Conservation (phyloP, 2,797 vertebrate species). For the Selene dorsalis region DNA sequence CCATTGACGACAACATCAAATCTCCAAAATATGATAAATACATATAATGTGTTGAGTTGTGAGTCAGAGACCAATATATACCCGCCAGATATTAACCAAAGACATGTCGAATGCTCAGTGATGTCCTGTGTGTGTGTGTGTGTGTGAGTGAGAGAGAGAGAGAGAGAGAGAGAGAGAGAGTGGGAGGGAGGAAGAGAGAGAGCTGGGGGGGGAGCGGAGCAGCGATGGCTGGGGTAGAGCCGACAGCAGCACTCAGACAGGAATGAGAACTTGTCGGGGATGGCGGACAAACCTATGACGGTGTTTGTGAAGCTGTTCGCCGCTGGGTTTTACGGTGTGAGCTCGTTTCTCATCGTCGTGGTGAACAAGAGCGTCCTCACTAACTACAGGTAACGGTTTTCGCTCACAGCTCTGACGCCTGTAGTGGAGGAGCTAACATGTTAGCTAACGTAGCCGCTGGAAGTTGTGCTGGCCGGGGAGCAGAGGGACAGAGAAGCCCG, state of each 20-base stretch:
- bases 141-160: neutral
- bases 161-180: neutral
- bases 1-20: no score
- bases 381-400: constrained; percentile 88
- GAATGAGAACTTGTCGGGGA: constrained; percentile 84
- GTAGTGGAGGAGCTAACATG: constrained; percentile 9
- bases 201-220: neutral
- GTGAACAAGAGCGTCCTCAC: constrained; percentile 96
- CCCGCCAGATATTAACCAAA: no score
- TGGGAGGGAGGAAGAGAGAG: neutral
- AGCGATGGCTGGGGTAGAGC: constrained; percentile 61
- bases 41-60: no score
- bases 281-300: constrained; percentile 90
- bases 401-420: neutral
- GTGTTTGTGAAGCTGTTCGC: constrained; percentile 90
- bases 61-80: no score
- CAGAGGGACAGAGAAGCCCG: neutral
- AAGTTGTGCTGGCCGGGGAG: constrained; percentile 38
- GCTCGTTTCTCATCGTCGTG: constrained; percentile 94
- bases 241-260: constrained; percentile 46
- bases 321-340: constrained; percentile 92
- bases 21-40: no score
- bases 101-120: neutral
- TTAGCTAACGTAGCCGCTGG: constrained; percentile 57
- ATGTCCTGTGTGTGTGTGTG: neutral